phyloP scores from a whole-genome alignment of 2,113 vertebrate genomes.

The Nansenia antarctica region DNA sequence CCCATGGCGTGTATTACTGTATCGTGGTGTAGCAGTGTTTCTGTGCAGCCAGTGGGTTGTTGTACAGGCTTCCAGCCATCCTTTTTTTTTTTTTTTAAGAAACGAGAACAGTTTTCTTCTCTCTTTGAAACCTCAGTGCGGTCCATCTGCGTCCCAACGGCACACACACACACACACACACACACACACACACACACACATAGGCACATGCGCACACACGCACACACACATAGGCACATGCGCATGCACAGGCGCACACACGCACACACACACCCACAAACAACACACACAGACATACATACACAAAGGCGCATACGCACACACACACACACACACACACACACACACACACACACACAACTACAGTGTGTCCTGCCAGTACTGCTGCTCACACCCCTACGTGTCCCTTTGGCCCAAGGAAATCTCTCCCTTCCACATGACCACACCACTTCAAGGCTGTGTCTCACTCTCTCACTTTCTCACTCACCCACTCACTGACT shows the following conservation, averaged over 20 bases:
- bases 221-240: conserved; percentile 30
- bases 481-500: not conserved
- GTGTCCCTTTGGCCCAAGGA: conserved; percentile 63
- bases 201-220: conserved; percentile 17
- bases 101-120: conserved; percentile 61
- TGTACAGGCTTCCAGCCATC: conserved; percentile 34
- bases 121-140: conserved; percentile 63
- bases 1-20: not conserved
- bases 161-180: conserved; percentile 31
- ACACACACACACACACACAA: conserved; percentile 40
- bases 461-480: not conserved
- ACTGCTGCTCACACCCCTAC: conserved; percentile 57
- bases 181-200: conserved; percentile 28
- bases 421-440: conserved; percentile 61
- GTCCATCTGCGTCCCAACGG: conserved; percentile 70
- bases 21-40: conserved; percentile 28
- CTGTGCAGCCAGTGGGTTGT: conserved; percentile 37
- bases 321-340: conserved; percentile 39
- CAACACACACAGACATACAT: conserved; percentile 33
- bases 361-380: conserved; percentile 64
- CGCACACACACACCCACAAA: conserved; percentile 40
- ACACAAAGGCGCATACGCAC: too few relatives aligned
- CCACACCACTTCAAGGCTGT: conserved; percentile 43
- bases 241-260: conserved; percentile 41
- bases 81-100: conserved; percentile 49